Percentiles rank a stretch among this genome's conserved stretches.
These are phyloP conservation scores for Balearica regulorum DNA, from an alignment of 2,797 vertebrate genomes.

Conservation along the genomic window DNA sequence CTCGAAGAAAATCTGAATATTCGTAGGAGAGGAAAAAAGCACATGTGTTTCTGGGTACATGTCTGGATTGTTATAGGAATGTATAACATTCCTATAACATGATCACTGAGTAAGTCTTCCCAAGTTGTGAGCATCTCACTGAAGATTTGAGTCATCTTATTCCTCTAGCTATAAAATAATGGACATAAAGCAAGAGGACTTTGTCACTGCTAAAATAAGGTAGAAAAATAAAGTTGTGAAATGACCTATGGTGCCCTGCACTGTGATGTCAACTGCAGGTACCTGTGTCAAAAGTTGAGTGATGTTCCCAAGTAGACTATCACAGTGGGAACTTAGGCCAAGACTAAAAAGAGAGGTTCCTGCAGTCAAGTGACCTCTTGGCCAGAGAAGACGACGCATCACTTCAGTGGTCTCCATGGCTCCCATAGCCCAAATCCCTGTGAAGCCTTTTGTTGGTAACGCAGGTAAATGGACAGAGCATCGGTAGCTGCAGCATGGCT, in stretches of 20 bases:
- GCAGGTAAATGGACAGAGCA: not conserved
- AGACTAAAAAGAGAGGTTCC: not conserved
- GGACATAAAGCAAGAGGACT: not conserved
- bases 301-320: not conserved
- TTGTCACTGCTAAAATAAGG: not conserved
- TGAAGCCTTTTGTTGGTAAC: too few relatives aligned
- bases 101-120: not conserved
- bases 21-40: not conserved
- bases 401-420: not conserved
- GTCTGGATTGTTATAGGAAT: not conserved
- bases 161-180: not conserved
- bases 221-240: not conserved
- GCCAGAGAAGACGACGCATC: fast-evolving
- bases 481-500: not conserved
- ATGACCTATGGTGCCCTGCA: not conserved
- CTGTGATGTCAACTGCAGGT: not conserved
- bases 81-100: too few relatives aligned
- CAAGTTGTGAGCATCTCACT: not conserved
- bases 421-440: too few relatives aligned
- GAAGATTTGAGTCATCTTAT: not conserved
- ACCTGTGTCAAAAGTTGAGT: not conserved
- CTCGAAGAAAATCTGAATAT: not conserved
- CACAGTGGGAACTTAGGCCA: not conserved
- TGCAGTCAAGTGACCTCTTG: not conserved
- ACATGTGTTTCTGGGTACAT: not conserved